Evolutionary conservation across 2,797 vertebrate genomes (phyloP).

Genomic region (Carapus acus): DNA sequence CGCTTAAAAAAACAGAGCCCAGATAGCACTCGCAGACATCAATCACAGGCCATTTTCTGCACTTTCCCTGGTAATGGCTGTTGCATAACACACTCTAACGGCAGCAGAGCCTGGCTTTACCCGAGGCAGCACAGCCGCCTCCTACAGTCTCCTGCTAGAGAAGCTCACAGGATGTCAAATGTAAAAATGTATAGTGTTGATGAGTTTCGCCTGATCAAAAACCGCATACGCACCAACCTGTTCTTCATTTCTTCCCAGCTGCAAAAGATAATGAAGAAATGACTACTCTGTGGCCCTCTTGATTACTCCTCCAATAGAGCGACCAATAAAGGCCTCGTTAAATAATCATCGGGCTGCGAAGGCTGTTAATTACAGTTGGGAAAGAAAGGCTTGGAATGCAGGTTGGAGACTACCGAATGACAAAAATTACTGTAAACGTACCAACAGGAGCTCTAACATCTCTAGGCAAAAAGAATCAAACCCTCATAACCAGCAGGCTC

Average conservation of each 20-base stretch:
- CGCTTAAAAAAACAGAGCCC: constrained; percentile 42
- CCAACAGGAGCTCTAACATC: not conserved
- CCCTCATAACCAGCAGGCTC: no score
- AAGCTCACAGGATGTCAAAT: constrained; percentile 39
- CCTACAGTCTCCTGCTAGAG: constrained; percentile 63
- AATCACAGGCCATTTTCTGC: constrained; percentile 46
- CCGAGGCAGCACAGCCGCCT: constrained; percentile 59
- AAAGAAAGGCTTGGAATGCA: not conserved
- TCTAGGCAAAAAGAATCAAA: constrained; percentile 1
- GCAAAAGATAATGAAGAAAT: not conserved
- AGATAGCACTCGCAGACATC: constrained; percentile 53
- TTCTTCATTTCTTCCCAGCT: not conserved
- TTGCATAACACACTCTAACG: constrained; percentile 69
- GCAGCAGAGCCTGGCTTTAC: constrained; percentile 56
- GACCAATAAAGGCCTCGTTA: not conserved
- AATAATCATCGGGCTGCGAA: not conserved
- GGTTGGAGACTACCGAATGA: not conserved
- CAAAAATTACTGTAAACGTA: not conserved
- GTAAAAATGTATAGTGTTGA: constrained; percentile 38
- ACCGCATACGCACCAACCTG: not conserved
- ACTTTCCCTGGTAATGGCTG: constrained; percentile 60
- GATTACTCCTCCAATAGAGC: not conserved
- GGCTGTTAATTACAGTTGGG: not conserved
- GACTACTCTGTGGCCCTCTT: not conserved
- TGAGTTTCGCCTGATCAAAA: constrained; percentile 11